phyloP scores from a whole-genome alignment of 2,113 vertebrate genomes.

The Lophochroa leadbeateri region DNA sequence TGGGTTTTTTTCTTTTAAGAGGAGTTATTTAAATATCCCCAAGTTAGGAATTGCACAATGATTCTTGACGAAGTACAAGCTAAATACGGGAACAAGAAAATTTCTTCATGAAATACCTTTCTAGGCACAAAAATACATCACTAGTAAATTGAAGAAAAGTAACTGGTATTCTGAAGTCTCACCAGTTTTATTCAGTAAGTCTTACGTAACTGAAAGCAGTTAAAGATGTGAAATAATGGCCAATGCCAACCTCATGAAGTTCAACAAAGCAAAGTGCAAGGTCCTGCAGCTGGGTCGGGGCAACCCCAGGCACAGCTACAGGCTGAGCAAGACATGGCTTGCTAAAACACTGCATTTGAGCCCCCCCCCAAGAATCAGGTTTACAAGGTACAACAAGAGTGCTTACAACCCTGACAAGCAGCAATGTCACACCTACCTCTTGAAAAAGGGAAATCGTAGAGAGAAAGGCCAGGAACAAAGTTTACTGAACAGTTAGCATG shows the following conservation, averaged over 20 bases:
- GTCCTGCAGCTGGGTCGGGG: neutral
- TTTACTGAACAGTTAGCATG: neutral
- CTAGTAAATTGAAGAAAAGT: neutral
- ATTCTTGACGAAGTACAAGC: neutral
- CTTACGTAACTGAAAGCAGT: neutral
- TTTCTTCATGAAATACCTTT: neutral
- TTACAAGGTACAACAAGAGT: rapidly evolving
- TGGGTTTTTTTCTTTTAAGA: neutral
- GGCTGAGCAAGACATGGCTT: neutral
- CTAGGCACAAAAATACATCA: neutral
- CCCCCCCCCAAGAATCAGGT: rapidly evolving
- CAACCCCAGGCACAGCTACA: neutral
- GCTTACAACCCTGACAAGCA: neutral
- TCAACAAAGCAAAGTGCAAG: neutral
- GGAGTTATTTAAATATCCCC: neutral
- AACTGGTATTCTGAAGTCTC: neutral
- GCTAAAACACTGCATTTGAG: neutral
- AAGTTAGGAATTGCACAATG: neutral
- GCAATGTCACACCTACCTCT: neutral
- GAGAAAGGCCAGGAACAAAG: neutral
- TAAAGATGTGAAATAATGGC: neutral
- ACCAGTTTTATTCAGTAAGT: neutral
- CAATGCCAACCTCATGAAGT: neutral
- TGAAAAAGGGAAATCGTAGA: neutral
- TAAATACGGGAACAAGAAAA: neutral